Evolutionary conservation across 23 tunicate genomes (phyloP).

Genomic region (Oikopleura dioica): DNA sequence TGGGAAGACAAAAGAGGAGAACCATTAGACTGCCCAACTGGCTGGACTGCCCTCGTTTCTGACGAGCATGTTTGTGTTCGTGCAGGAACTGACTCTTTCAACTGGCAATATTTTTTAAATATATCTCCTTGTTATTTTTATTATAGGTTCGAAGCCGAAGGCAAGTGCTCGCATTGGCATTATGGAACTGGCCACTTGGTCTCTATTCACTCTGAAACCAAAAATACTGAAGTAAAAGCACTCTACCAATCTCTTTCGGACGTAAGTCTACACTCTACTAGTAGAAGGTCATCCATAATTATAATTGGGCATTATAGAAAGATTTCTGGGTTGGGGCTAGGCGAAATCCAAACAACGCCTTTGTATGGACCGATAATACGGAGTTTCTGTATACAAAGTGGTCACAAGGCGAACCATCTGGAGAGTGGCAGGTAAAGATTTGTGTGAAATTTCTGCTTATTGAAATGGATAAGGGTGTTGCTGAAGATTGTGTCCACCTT

Average conservation of each 20-base stretch:
- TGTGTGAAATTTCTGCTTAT: too few relatives aligned
- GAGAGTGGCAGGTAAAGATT: neutral
- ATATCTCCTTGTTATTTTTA: neutral
- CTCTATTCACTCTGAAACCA: neutral
- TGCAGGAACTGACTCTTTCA: too few relatives aligned
- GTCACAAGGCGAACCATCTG: neutral
- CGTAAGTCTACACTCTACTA: too few relatives aligned
- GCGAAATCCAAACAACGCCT: neutral
- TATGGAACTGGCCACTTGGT: neutral
- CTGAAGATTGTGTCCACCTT: neutral
- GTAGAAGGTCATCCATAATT: too few relatives aligned
- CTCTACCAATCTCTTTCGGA: neutral
- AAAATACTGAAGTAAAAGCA: neutral
- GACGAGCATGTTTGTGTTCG: too few relatives aligned
- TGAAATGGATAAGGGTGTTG: too few relatives aligned
- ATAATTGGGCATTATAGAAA: too few relatives aligned
- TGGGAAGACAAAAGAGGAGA: neutral
- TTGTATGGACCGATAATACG: neutral
- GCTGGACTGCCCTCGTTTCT: neutral
- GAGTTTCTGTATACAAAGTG: slow-evolving; percentile 1
- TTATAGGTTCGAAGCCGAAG: neutral
- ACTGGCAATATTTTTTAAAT: too few relatives aligned
- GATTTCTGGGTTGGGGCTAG: neutral
- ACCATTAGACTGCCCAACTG: neutral
- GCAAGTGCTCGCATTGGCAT: neutral